Evolutionary conservation across 2,797 vertebrate genomes (phyloP).

Genomic region (Lepus townsendii): DNA sequence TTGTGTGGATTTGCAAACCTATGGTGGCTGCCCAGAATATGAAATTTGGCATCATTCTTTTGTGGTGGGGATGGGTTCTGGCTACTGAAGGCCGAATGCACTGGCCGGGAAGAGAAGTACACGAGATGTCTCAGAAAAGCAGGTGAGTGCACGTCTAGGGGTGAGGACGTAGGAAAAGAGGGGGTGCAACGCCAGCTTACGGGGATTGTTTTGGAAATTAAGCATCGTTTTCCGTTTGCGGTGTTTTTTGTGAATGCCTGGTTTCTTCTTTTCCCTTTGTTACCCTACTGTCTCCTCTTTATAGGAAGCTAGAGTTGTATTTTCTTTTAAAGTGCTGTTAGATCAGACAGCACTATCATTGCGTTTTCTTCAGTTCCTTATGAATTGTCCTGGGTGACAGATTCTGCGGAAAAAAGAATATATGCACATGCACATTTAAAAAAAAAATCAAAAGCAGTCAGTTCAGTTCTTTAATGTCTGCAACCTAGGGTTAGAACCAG

Average conservation of each 20-base stretch:
- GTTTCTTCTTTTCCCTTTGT: slow-evolving; percentile 18
- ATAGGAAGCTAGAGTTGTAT: not conserved
- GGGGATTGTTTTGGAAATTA: not conserved
- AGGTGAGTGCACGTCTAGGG: slow-evolving; percentile 89
- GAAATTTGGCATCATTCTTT: slow-evolving; percentile 91
- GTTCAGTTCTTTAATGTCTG: not conserved
- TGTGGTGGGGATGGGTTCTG: slow-evolving; percentile 91
- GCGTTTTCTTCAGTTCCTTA: slow-evolving; percentile 41
- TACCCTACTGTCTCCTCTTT: not conserved
- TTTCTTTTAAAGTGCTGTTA: slow-evolving; percentile 32
- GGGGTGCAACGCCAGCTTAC: not conserved
- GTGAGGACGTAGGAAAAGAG: slow-evolving; percentile 13
- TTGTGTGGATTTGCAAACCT: slow-evolving; percentile 84
- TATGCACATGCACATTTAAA: not conserved
- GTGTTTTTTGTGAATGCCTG: not conserved
- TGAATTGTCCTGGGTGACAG: not conserved
- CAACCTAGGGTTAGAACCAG: slow-evolving; percentile 45
- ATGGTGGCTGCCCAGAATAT: slow-evolving; percentile 89
- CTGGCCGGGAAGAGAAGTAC: slow-evolving; percentile 86
- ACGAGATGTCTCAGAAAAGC: slow-evolving; percentile 90
- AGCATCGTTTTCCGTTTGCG: not conserved
- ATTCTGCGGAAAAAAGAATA: slow-evolving; percentile 18
- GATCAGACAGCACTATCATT: not conserved
- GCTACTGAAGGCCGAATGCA: slow-evolving; percentile 88
- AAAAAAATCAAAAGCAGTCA: not conserved